Evolutionary conservation across 2,113 vertebrate species (phyloP).

Genomic region (Dicentrarchus labrax): DNA sequence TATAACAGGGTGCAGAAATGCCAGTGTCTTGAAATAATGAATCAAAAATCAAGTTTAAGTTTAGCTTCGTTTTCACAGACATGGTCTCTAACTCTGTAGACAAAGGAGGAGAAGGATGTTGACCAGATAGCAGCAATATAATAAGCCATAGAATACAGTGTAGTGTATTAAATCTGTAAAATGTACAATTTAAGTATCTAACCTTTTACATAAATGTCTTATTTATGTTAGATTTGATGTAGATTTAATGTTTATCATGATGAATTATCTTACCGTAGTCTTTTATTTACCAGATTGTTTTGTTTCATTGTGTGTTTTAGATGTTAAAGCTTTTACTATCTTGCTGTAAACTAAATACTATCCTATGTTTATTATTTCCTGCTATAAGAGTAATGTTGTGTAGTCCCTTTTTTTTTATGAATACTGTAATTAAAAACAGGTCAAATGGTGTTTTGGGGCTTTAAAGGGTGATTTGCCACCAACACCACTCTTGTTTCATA

Average conservation of each 20-base stretch:
- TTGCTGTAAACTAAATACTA: not conserved
- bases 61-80: not conserved
- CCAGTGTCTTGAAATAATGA: not conserved
- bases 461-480: not conserved
- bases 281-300: not conserved
- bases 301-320: not conserved
- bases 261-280: not conserved
- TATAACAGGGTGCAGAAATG: not conserved
- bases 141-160: too few species aligned
- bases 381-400: not conserved
- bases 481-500: not conserved
- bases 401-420: too few species aligned
- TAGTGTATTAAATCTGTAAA: not conserved
- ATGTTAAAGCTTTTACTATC: not conserved
- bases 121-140: not conserved
- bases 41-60: not conserved
- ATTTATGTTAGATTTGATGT: not conserved
- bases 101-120: not conserved
- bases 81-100: not conserved
- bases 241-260: too few species aligned
- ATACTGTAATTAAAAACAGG: not conserved
- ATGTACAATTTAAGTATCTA: not conserved
- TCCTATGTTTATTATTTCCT: not conserved
- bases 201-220: not conserved
- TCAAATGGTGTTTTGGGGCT: too few species aligned